Evolutionary conservation across 1,140 invertebrate genomes (phyloP), one percentile per base, ranked within the genome.

Genomic region (Philotrypesis tridentata): DNA sequence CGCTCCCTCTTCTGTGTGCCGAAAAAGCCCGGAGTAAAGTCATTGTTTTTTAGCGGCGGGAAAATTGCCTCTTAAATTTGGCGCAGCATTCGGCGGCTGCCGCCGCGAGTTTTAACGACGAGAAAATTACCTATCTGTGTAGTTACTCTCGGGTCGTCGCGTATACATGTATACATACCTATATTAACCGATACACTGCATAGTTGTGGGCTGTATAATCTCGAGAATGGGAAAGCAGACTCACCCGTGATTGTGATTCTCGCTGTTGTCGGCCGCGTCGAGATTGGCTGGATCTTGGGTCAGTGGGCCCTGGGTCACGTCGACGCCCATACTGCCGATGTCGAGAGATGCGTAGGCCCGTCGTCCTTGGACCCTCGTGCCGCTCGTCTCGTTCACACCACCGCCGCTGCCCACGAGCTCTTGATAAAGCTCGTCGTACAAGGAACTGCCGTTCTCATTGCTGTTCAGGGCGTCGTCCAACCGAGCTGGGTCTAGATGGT

Each of bases 401-500:
- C 93, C 31, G 82, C 74, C 88, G 78, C 92, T 92, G 86, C 93
- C 61, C 82, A 95, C 94, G 86, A 95, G 88, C 87, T 95, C 94
- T 82, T 94, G 93, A 87, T 94, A 94, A 73, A 95, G 89, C 82
- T 94, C 93, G 75, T 93, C 93, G 88, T 93, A 94, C 61, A 93
- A 89, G 43, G 91, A 92, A 80, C 93, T 92, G 84, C 89, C 89
- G 79, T 92, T 92, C 23, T 93, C 94, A 89, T 96, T 96, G 84
- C 95, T 95, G 91, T 96, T 96, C 82, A 96, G 92, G 67, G 95
- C 95, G 87, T 96, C 96, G 89, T 96, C 96, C 84, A 96, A 91
- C 2, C 95, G 93, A 33, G 95, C 94, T 68, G 95, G 95, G 86
- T 95, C 95, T 90, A 97, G 92, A 86, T 96, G 95, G 90, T 97